Evolutionary conservation across 2,113 vertebrate species (phyloP).

Genomic region (Tympanuchus pallidicinctus): DNA sequence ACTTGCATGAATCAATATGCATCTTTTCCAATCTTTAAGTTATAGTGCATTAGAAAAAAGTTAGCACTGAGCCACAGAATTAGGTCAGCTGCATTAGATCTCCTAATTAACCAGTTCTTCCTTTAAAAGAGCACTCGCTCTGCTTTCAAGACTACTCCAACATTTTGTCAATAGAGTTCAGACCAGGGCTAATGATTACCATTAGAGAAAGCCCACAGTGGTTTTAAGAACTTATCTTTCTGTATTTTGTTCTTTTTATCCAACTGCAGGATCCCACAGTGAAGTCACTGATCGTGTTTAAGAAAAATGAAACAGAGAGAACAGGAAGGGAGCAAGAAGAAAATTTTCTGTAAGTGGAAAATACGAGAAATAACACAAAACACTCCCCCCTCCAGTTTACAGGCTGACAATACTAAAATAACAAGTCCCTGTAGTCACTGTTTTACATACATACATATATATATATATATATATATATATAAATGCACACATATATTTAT

Average conservation of each 20-base stretch:
- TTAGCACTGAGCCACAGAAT: constrained; percentile 65
- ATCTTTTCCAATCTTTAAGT: constrained; percentile 64
- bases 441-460: background rate
- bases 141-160: constrained; percentile 69
- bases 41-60: constrained; percentile 53
- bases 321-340: background rate
- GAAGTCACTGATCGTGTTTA: constrained; percentile 39
- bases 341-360: background rate
- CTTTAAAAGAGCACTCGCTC: constrained; percentile 71
- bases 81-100: constrained; percentile 78
- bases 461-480: background rate
- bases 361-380: background rate
- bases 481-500: background rate
- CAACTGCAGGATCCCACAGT: constrained; percentile 50
- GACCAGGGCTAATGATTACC: constrained; percentile 74
- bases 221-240: constrained; percentile 73
- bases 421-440: background rate
- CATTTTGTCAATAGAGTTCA: constrained; percentile 79
- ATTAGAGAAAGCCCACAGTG: constrained; percentile 71
- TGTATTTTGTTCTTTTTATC: constrained; percentile 71
- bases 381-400: background rate
- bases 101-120: constrained; percentile 77
- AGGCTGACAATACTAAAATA: background rate
- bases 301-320: background rate
- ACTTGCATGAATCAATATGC: constrained; percentile 61